Percentiles rank a stretch among this genome's conserved stretches.
These are phyloP conservation scores for Lasioglossum zephyrum DNA, from an alignment of 2,888 invertebrate genomes.

Conservation along the genomic window DNA sequence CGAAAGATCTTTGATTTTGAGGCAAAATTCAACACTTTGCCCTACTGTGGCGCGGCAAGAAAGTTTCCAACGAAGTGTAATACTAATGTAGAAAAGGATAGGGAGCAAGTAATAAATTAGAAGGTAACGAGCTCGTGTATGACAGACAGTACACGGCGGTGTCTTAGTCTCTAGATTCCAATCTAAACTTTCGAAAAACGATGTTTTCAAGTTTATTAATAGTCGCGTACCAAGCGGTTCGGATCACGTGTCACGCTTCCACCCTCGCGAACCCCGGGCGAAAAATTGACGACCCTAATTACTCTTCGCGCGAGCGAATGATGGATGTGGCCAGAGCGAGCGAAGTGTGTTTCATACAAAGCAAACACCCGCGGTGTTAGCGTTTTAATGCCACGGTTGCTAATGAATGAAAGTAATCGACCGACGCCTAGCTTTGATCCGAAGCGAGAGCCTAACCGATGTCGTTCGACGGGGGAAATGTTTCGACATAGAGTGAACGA, in stretches of 20 bases:
- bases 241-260: constrained; percentile 18
- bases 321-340: constrained; percentile 23
- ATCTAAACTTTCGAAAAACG: constrained; percentile 65
- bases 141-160: constrained; percentile 72
- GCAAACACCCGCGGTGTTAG: constrained; percentile 5
- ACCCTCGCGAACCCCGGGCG: neutral
- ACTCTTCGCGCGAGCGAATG: constrained; percentile 10
- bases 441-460: neutral
- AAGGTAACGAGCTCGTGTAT: constrained; percentile 63
- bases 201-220: constrained; percentile 50
- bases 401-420: constrained; percentile 30
- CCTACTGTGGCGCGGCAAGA: constrained; percentile 25
- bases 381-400: constrained; percentile 24
- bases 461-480: neutral
- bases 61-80: constrained; percentile 59
- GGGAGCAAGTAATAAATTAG: constrained; percentile 53
- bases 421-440: neutral
- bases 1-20: too few species aligned
- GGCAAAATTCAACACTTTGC: too few species aligned
- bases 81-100: constrained; percentile 40
- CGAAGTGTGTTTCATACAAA: constrained; percentile 10
- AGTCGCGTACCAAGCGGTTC: constrained; percentile 27
- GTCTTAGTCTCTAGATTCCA: constrained; percentile 71
- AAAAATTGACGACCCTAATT: constrained; percentile 46
- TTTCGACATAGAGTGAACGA: neutral